Evolutionary conservation across 2,113 vertebrate genomes (phyloP).

Genomic region (Rhinogobius similis): DNA sequence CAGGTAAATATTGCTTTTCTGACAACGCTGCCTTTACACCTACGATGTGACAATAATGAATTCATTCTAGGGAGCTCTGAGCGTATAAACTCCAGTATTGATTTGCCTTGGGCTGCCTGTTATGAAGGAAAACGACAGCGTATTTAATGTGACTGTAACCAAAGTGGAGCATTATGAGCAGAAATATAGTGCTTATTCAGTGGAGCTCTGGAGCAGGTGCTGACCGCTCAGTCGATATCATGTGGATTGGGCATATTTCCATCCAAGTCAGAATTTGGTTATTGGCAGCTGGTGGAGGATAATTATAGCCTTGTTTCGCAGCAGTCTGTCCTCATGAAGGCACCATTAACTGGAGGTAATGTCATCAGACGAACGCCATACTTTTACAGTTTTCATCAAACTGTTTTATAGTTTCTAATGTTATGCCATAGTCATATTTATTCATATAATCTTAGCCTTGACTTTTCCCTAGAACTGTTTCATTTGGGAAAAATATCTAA

Average conservation of each 20-base stretch:
- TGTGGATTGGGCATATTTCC: slow-evolving; percentile 13
- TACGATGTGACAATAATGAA: slow-evolving; percentile 44
- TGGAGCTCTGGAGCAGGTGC: slow-evolving; percentile 11
- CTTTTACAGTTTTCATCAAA: neutral
- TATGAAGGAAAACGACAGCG: slow-evolving; percentile 45
- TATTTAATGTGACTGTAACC: slow-evolving; percentile 29
- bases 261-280: slow-evolving; percentile 4
- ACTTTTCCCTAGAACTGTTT: too few species aligned
- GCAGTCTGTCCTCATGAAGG: slow-evolving; percentile 10
- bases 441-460: too few species aligned
- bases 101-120: slow-evolving; percentile 45
- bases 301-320: slow-evolving; percentile 15
- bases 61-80: slow-evolving; percentile 33
- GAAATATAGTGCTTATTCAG: slow-evolving; percentile 13
- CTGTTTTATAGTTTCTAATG: neutral
- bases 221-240: neutral
- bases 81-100: slow-evolving; percentile 54
- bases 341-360: neutral
- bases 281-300: slow-evolving; percentile 9
- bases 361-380: neutral
- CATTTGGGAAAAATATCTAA: too few species aligned
- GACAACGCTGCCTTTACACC: slow-evolving; percentile 40
- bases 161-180: slow-evolving; percentile 14
- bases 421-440: neutral
- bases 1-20: slow-evolving; percentile 66